Evolutionary conservation across 64 coral and sea anemone species (phyloP), one percentile per base, ranked within the genome.

Genomic region (Platygyra sinensis): DNA sequence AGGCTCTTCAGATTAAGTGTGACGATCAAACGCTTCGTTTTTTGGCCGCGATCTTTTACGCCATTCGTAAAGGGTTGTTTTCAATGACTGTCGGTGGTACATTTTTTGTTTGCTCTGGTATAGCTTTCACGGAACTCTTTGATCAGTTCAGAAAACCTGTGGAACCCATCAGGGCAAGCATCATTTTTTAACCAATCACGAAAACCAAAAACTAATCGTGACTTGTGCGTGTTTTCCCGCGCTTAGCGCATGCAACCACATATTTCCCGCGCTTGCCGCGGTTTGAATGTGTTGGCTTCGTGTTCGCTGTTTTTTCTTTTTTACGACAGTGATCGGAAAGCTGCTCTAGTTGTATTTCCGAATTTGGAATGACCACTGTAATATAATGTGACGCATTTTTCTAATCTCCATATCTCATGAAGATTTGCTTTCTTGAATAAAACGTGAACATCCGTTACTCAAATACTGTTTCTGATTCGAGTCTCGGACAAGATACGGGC

Each of bases 1-100:
- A 67, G 74, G 75, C 38, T 91, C 80, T 4, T 90, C 77, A 20
- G 80, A 91, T 39, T 91, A 76, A 76, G 25, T 62, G 18, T 79
- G 9, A 17, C 7, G 19, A 62, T 63, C 27, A 62, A 62, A 69
- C 65, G 9, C 65, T 69, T 27, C 20, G 20, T n/a, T 5, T 27
- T 67, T 24, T 9, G 4, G 65, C 25, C 8, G 9, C 22, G 10
- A 27, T 69, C 4, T 27, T 28, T 69, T 27, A 69, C 54, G 54
- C 54, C 54, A n/a, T 29, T 24, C 65, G 29, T 69, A n/a, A 1
- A 27, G 65, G n/a, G 20, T 69, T 6, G 22, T 69, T 69, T 69
- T 69, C 24, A 25, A 69, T n/a, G 22, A 69, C 65, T 24, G 24
- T 24, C 65, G 9, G 29, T 25, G 10, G 10, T n/a, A 69, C 11